A percentile compares a stretch with the other conserved stretches of the same genome.
phyloP scores from a whole-genome alignment of 2,113 vertebrate species.

The Oncorhynchus masou region DNA sequence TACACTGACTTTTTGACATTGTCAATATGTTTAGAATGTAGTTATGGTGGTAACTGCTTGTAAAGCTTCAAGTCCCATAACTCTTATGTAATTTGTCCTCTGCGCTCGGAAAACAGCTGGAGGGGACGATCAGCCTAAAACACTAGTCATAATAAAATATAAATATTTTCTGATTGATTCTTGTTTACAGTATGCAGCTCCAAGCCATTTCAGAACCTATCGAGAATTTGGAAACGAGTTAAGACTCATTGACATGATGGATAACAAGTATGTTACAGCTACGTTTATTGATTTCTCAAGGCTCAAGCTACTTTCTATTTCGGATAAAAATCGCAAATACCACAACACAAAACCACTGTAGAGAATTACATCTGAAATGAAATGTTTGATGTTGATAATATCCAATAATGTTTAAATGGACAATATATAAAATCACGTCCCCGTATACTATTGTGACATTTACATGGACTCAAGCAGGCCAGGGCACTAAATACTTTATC shows the following conservation, averaged over 20 bases:
- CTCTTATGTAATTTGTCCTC: conserved; percentile 29
- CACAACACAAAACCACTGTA: too few species aligned
- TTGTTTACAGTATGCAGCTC: background rate
- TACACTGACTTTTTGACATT: too few species aligned
- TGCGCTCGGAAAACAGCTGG: conserved; percentile 10
- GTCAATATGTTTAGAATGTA: background rate
- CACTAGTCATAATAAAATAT: conserved; percentile 18
- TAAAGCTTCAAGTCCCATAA: conserved; percentile 27
- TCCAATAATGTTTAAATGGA: background rate
- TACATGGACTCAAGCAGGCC: conserved; percentile 9
- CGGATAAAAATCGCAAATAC: too few species aligned
- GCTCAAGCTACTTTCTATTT: too few species aligned
- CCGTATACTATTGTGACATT: too few species aligned
- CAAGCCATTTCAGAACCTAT: conserved; percentile 33
- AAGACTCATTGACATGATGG: conserved; percentile 2
- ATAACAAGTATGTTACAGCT: background rate
- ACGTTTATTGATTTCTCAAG: too few species aligned
- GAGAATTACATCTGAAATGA: too few species aligned
- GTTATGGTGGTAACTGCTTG: conserved; percentile 3
- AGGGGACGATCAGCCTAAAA: conserved; percentile 30
- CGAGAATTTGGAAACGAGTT: conserved; percentile 35
- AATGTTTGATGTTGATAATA: too few species aligned
- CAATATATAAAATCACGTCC: background rate
- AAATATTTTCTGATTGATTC: conserved; percentile 26
- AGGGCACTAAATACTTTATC: too few species aligned